phyloP scores from a whole-genome alignment of 30 jellyfish, hydroid and myxozoan species.

The Aurelia sp. region DNA sequence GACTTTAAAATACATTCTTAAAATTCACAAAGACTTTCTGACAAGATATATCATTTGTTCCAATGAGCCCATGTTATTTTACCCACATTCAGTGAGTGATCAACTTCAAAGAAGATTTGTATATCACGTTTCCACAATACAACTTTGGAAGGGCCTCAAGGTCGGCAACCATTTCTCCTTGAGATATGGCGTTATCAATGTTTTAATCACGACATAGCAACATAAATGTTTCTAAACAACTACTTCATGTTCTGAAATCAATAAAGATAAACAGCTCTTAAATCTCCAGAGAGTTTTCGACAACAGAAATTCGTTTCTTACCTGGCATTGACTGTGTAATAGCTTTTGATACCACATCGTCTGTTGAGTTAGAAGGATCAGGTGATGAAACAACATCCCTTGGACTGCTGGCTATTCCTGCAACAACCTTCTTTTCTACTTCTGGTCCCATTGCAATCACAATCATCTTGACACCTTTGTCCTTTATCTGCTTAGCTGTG shows the following conservation, averaged over 20 bases:
- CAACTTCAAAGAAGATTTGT: too few relatives aligned
- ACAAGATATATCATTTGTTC: too few relatives aligned
- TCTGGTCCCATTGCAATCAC: conserved; percentile 52
- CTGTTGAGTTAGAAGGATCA: background rate
- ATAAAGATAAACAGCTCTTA: too few relatives aligned
- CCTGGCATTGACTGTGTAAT: conserved; percentile 2
- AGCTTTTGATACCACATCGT: background rate
- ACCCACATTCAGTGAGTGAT: too few relatives aligned
- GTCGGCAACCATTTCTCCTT: too few relatives aligned
- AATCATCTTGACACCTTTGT: conserved; percentile 41
- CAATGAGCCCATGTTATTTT: too few relatives aligned
- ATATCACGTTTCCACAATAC: too few relatives aligned
- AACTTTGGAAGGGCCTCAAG: too few relatives aligned
- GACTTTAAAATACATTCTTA: conserved; percentile 16
- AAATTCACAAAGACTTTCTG: background rate
- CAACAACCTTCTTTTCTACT: conserved; percentile 12
- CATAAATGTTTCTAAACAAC: too few relatives aligned
- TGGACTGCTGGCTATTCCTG: conserved; percentile 19
- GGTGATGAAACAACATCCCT: background rate
- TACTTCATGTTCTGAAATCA: too few relatives aligned
- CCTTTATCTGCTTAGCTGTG: conserved; percentile 29
- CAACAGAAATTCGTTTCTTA: background rate
- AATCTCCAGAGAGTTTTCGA: background rate
- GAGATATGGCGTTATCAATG: too few relatives aligned
- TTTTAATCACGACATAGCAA: too few relatives aligned